Evolutionary conservation across 2,797 vertebrate species (phyloP).

Genomic region (Tapirus indicus): DNA sequence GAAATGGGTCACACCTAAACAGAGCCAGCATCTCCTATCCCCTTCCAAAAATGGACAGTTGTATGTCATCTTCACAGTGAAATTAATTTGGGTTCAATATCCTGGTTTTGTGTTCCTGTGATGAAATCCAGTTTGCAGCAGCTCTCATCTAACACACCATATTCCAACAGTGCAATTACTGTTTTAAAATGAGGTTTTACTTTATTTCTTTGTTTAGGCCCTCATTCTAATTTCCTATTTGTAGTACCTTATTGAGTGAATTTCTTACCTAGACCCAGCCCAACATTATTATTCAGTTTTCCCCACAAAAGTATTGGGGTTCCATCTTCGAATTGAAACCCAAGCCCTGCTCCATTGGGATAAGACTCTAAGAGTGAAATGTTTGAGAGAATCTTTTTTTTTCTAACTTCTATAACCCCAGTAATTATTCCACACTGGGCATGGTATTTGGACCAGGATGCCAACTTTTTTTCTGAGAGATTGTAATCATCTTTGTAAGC

Average conservation of each 20-base stretch:
- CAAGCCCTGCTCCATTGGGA: too few species aligned
- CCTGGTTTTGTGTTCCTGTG: background rate
- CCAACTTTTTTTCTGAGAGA: background rate
- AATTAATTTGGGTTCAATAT: background rate
- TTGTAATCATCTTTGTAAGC: background rate
- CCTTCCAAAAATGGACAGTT: background rate
- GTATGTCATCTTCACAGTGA: background rate
- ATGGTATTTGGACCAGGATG: background rate
- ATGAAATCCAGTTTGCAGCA: background rate
- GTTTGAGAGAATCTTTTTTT: too few species aligned
- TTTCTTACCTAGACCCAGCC: too few species aligned
- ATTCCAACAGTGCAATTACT: background rate
- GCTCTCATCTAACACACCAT: background rate
- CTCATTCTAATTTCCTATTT: too few species aligned
- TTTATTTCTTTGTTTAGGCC: background rate
- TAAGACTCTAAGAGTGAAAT: too few species aligned
- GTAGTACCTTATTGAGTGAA: too few species aligned
- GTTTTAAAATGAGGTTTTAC: background rate
- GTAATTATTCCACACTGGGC: background rate
- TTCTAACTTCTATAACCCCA: background rate
- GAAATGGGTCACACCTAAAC: background rate
- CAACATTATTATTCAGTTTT: too few species aligned
- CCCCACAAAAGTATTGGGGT: too few species aligned
- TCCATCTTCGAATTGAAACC: too few species aligned
- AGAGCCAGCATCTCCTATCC: background rate